Evolutionary conservation across 2,797 vertebrate genomes (phyloP), one percentile per base, ranked within the genome.

Genomic region (Apodemus agrarius): DNA sequence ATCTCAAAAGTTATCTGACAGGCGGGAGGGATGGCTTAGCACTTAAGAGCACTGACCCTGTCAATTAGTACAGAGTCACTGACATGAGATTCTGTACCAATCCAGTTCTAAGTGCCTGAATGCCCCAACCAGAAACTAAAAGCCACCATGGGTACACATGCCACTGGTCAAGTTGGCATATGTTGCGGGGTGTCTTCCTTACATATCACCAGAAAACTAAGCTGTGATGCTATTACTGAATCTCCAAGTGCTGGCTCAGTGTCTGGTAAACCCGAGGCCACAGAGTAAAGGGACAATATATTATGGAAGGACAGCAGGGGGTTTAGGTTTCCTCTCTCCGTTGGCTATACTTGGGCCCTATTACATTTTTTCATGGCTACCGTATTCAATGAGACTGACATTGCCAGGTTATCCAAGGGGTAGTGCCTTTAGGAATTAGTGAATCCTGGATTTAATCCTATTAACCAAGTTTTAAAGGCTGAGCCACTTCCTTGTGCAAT

Each of bases 311-410:
- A 99, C 99, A 3, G 99, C 99, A 99, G 99, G 99, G 29, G 99
- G 99, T 17, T 98, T 99, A 93, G 99, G 99, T 99, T 99, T 99
- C 98, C 99, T 96, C 99, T 99, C 11, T 99, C 99, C 98, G 99
- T 99, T 93, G 99, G 99, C 22, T 99, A 99, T 91, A 99, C 99
- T 97, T 99, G 99, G 0, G 99, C 99, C 52, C 99, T 99, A 13
- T 98, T 99, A 98, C 99, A 99, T 98, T 99, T 99, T 98, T 99
- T 99, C 99, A 99, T 99, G 99, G 99, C 99, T 94, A 98, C 99
- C 97, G 99, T 99, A 86, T 99, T 99, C 98, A 99, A 99, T 99
- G 99, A 99, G 99, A 97, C 99, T 99, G 99, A 99, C 99, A 98
- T 98, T 99, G 97, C 99, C 99, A 82, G 57, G 24, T 83, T 63